A percentile compares a stretch with the other conserved stretches of the same genome.
Evolutionary conservation across 2,888 invertebrate genomes (phyloP).

Genomic region (Onchidella celtica): DNA sequence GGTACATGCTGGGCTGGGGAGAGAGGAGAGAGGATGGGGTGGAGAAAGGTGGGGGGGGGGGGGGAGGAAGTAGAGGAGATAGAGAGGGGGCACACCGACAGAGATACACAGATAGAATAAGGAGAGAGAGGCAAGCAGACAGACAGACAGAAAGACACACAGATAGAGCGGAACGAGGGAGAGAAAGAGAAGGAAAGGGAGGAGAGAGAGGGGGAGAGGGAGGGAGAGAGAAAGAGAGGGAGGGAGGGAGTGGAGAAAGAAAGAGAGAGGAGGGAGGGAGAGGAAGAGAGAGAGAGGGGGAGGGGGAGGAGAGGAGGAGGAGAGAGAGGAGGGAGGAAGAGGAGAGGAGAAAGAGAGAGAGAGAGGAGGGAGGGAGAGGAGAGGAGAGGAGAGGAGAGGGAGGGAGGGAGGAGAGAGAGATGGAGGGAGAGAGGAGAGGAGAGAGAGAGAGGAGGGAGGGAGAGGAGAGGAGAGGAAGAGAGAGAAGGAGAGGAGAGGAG

Average conservation of each 20-base stretch:
- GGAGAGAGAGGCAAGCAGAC: too few relatives aligned
- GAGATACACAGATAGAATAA: too few relatives aligned
- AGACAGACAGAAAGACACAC: too few relatives aligned
- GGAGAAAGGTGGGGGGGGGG: too few relatives aligned
- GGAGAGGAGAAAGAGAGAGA: too few relatives aligned
- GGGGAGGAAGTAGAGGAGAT: too few relatives aligned
- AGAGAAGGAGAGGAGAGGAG: background rate
- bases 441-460: background rate
- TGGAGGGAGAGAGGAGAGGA: background rate
- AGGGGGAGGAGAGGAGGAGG: background rate
- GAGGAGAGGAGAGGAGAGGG: background rate
- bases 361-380: background rate
- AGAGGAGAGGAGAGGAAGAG: conserved; percentile 5
- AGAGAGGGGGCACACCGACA: too few relatives aligned
- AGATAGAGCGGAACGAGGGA: background rate
- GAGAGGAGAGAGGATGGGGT: too few relatives aligned
- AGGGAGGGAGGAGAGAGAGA: background rate
- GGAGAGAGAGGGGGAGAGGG: background rate
- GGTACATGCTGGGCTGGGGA: too few relatives aligned
- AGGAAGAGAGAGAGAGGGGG: conserved; percentile 6
- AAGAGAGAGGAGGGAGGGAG: background rate
- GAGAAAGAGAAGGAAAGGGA: background rate
- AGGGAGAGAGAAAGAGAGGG: background rate
- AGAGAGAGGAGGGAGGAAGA: background rate
- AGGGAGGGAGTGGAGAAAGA: too few relatives aligned